Evolutionary conservation across 2,113 vertebrate genomes (phyloP).

Genomic region (Pogona vitticeps): DNA sequence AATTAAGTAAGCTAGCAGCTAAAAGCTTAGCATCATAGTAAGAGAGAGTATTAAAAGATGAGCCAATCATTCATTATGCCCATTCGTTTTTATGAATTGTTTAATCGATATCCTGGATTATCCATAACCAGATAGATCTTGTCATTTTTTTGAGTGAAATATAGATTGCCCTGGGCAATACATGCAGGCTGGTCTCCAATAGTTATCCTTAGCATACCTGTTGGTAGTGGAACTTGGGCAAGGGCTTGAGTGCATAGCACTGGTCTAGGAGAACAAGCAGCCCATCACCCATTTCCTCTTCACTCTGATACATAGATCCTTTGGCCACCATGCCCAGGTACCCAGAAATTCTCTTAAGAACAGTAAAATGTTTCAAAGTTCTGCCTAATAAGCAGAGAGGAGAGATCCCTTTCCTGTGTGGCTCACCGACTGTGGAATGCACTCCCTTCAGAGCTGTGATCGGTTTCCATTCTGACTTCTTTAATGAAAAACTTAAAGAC

Average conservation of each 20-base stretch:
- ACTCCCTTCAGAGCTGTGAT: no score
- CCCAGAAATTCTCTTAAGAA: no score
- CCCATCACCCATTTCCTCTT: neutral
- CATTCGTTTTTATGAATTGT: neutral
- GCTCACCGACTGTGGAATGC: no score
- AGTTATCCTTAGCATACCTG: neutral
- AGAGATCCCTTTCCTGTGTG: no score
- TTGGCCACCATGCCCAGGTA: no score
- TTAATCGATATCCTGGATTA: neutral
- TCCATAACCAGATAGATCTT: neutral
- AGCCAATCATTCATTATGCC: neutral
- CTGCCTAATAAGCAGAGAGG: no score
- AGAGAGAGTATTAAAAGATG: neutral
- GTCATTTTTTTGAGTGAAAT: neutral
- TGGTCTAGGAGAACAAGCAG: neutral
- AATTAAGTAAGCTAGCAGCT: conserved; percentile 37
- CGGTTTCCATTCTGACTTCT: no score
- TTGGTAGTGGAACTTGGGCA: neutral
- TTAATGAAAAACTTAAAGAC: no score
- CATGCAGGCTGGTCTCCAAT: neutral
- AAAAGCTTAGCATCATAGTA: neutral
- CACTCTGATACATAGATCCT: no score
- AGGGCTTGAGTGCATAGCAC: neutral
- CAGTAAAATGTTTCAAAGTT: no score
- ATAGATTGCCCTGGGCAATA: neutral